Base-by-base conservation (phyloP, 2,888 invertebrate species). In the Trichacis sp. region DNA sequence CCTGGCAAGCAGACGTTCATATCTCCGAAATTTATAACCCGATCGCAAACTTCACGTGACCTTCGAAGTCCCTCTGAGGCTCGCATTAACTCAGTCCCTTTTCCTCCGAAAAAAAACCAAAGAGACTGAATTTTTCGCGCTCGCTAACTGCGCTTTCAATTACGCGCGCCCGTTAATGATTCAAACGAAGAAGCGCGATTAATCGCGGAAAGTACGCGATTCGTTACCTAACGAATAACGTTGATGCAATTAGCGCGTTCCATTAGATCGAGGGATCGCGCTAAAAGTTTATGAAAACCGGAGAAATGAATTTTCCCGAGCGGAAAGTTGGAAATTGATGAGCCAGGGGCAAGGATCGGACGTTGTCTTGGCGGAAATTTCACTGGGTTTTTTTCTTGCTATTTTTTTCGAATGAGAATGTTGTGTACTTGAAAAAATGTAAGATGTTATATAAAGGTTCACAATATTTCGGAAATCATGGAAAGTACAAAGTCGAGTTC, bases 11-110 rank as follows among this genome's bases (percentile, higher is more conserved):
- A 62, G 64, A 56, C 57, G 55, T 36, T 64, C 68, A 63, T 62
- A 69, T 67, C 67, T 64, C 18, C 15, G 17, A 50, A 64, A 70
- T 70, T 70, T 67, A 70, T 67, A 38, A 33, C 46, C 48, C 56
- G 69, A 69, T 69, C 56, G 57, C 59, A 61, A 67, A 64, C 64
- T 67, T 61, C 57, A 53, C 54, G 33, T 55, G 48, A 60, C 50
- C 60, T 47, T 53, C 42, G 15, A 53, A 52, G 54, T 61, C 30
- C 36, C 43, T 57, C 57, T 57, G 51, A 30, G 43, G 51, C 53
- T 53, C 57, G 50, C 54, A 61, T 65, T 65, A 61, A 65, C 61
- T 50, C 53, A 36, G 40, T 6, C 19, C 19, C 11, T 48, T 48
- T n/a, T n/a, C n/a, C n/a, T n/a, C n/a, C n/a, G n/a, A n/a, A n/a